phyloP scores from a whole-genome alignment of 2,888 invertebrate species.

The Onchidella celtica region DNA sequence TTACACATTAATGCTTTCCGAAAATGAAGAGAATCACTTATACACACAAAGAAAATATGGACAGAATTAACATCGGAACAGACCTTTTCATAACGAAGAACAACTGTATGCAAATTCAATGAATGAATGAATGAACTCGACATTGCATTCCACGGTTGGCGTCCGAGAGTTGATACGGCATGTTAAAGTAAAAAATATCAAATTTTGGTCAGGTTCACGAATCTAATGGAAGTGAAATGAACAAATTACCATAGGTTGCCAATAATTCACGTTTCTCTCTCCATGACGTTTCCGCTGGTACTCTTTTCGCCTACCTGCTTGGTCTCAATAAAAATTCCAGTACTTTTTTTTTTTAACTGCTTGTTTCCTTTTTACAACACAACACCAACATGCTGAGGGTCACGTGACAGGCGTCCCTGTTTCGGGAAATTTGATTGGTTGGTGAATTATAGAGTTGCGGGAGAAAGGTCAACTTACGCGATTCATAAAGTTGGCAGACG shows the following conservation, averaged over 20 bases:
- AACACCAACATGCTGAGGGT: slow-evolving; percentile 10
- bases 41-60: slow-evolving; percentile 11
- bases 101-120: slow-evolving; percentile 48
- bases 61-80: background rate
- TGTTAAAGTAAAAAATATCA: too few relatives aligned
- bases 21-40: too few relatives aligned
- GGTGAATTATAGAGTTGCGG: background rate
- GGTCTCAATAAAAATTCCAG: slow-evolving; percentile 13
- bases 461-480: background rate
- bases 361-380: background rate
- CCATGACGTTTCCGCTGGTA: too few relatives aligned
- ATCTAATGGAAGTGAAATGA: too few relatives aligned
- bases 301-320: slow-evolving; percentile 22
- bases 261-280: too few relatives aligned
- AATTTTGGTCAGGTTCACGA: too few relatives aligned
- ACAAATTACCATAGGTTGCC: too few relatives aligned
- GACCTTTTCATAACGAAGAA: background rate
- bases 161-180: too few relatives aligned
- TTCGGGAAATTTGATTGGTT: slow-evolving; percentile 15
- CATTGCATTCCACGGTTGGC: slow-evolving; percentile 28
- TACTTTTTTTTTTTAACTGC: slow-evolving; percentile 6
- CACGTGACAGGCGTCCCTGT: slow-evolving; percentile 27
- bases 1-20: background rate
- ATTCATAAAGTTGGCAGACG: slow-evolving; percentile 20
- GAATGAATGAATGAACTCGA: slow-evolving; percentile 45